A percentile compares a stretch with the other conserved stretches of the same genome.
phyloP scores from a whole-genome alignment of 2,113 vertebrate genomes.

The Corvus cornix region DNA sequence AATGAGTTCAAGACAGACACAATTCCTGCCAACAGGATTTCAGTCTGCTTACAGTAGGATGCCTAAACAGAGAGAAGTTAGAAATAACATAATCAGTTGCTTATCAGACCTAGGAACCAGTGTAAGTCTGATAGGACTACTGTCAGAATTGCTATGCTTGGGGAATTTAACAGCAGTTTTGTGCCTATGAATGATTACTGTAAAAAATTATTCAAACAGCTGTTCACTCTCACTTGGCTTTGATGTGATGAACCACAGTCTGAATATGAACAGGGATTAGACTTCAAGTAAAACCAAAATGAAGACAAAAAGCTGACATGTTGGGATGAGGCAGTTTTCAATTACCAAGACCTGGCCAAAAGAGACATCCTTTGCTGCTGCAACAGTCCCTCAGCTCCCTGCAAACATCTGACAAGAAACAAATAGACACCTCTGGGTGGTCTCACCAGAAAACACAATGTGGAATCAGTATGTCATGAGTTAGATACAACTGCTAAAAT shows the following conservation, averaged over 20 bases:
- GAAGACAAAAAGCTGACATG: neutral
- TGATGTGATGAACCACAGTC: neutral
- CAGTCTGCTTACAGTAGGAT: neutral
- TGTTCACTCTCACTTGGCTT: neutral
- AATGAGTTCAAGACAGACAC: neutral
- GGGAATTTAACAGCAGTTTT: neutral
- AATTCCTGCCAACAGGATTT: neutral
- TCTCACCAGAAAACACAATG: neutral
- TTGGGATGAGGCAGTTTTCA: neutral
- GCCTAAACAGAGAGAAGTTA: constrained; percentile 6
- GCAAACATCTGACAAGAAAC: neutral
- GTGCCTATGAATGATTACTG: neutral
- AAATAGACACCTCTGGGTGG: neutral
- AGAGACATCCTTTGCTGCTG: neutral
- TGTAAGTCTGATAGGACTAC: neutral
- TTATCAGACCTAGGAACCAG: neutral
- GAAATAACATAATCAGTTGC: neutral
- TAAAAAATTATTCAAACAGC: neutral
- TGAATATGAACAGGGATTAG: neutral
- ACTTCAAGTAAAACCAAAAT: neutral
- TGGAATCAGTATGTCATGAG: neutral
- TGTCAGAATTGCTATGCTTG: neutral
- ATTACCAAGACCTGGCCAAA: neutral
- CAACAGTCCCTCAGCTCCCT: neutral
- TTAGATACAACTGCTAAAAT: neutral